Conservation (phyloP, 2,113 vertebrate genomes). For the Ranitomeya imitator region DNA sequence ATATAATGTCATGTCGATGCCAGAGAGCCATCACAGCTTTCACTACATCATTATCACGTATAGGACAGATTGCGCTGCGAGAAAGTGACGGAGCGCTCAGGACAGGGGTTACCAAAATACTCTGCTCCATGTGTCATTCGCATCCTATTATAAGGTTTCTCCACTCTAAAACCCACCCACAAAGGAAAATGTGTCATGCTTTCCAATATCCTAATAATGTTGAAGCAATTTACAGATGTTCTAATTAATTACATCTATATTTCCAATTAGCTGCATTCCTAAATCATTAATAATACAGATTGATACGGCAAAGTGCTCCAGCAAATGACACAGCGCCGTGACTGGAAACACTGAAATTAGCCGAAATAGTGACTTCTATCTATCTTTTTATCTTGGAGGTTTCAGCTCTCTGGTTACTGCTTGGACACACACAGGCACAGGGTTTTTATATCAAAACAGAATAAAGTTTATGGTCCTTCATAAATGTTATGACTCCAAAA, state of each 20-base stretch:
- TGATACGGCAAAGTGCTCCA: background rate
- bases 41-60: conserved; percentile 35
- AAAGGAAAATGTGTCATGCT: conserved; percentile 29
- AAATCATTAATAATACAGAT: background rate
- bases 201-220: conserved; percentile 41
- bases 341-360: conserved; percentile 11
- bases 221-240: conserved; percentile 11
- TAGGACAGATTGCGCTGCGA: conserved; percentile 15
- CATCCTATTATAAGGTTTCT: conserved; percentile 33
- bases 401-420: no score
- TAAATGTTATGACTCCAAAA: no score
- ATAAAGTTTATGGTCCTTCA: no score
- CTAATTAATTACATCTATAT: conserved; percentile 35
- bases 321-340: background rate
- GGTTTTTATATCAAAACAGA: no score
- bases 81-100: background rate
- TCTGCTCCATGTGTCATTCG: background rate
- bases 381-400: background rate
- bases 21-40: conserved; percentile 25
- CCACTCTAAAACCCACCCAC: conserved; percentile 25
- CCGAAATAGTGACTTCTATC: background rate
- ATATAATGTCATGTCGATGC: background rate
- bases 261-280: conserved; percentile 37
- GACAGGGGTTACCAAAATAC: conserved; percentile 29
- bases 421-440: no score